Conservation (phyloP, 2,888 invertebrate species). For the Marronus borbonicus region DNA sequence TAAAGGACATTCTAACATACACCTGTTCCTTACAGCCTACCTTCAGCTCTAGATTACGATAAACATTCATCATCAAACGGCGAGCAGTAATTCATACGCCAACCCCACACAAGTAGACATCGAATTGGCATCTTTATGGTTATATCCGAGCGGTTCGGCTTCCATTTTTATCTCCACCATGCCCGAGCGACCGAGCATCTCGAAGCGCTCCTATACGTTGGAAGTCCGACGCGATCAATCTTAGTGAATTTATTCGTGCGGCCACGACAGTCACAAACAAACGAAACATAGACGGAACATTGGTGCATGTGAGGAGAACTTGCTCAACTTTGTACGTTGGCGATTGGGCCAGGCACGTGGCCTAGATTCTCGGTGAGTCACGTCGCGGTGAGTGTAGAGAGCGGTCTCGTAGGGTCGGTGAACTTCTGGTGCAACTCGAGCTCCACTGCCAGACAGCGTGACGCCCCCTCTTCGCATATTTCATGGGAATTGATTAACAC, state of each 20-base stretch:
- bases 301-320: constrained; percentile 35
- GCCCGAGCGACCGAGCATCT: neutral
- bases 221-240: neutral
- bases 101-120: constrained; percentile 29
- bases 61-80: constrained; percentile 28
- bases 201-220: neutral
- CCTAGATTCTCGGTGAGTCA: constrained; percentile 52
- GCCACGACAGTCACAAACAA: constrained; percentile 33
- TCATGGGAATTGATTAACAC: constrained; percentile 50
- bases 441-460: constrained; percentile 63
- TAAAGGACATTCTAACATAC: neutral
- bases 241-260: constrained; percentile 31
- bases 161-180: constrained; percentile 13
- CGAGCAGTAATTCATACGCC: constrained; percentile 23
- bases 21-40: constrained; percentile 23
- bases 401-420: constrained; percentile 61
- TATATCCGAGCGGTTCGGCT: constrained; percentile 1
- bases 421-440: constrained; percentile 59
- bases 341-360: constrained; percentile 52
- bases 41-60: constrained; percentile 1
- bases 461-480: constrained; percentile 59
- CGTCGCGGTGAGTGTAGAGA: constrained; percentile 53
- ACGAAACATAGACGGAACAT: constrained; percentile 21
- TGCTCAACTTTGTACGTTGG: constrained; percentile 48
- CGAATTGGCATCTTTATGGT: constrained; percentile 25